Evolutionary conservation across 2,888 invertebrate genomes (phyloP), one percentile per base, ranked within the genome.

Genomic region (Dryobotodes eremita): DNA sequence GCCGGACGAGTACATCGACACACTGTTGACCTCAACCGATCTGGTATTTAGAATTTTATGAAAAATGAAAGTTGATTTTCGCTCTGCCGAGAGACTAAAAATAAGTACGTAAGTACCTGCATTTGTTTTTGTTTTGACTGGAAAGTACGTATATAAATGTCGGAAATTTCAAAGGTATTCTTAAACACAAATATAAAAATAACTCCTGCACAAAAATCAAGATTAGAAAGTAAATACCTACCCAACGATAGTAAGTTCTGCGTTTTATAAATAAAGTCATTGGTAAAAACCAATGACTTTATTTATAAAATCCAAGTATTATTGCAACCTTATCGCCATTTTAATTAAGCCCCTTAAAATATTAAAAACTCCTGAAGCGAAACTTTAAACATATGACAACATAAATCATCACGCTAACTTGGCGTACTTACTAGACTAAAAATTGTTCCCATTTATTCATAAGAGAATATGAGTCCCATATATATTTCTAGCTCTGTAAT

Each of bases 401-500:
- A 85, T 92, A 92, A 91, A 91, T 92, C 90, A 91, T 79, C 71
- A 75, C 76, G 76, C 85, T 90, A 90, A 92, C 90, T 92, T 92
- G 91, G 90, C 91, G 89, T 90, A 90, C 92, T 91, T 90, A 90
- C 92, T 91, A 92, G 90, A 91, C 93, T 92, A 93, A 95, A 90
- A 94, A 93, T 92, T 93, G 90, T 90, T 89, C 88, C 87, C 93
- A 89, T 91, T 94, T 94, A 94, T 94, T 94, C 94, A 94, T 94
- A 94, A 91, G 93, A 91, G 93, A 93, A 92, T 93, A 93, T 93
- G 93, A 93, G 92, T 92, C 90, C 90, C 93, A 91, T 94, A 95
- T 94, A 95, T 95, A 94, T 94, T 93, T 94, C 92, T 92, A 93
- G 93, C 90, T 86, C 89, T 84, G 95, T 94, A 94, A 95, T 96